phyloP scores from a whole-genome alignment of 2,888 invertebrate species.

The Cheilosia vernalis region DNA sequence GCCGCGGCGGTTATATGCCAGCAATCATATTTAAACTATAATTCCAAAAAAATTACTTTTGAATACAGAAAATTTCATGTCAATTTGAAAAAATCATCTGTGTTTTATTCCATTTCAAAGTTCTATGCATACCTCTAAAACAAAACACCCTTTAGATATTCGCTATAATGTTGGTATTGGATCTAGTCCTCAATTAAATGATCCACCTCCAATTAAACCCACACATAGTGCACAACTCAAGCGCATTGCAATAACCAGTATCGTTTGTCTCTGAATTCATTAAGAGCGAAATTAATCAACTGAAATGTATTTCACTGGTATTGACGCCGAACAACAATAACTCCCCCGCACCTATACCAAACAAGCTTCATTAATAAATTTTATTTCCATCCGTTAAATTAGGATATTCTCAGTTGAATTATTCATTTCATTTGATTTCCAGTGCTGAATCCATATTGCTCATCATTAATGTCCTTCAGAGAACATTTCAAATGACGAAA shows the following conservation, averaged over 20 bases:
- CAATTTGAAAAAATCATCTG: accelerated
- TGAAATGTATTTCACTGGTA: constrained; percentile 25
- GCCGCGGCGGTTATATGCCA: too few relatives aligned
- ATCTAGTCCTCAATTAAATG: too few relatives aligned
- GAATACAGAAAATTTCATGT: too few relatives aligned
- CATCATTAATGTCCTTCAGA: constrained; percentile 27
- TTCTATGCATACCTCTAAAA: too few relatives aligned
- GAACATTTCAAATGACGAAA: constrained; percentile 36
- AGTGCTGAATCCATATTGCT: constrained; percentile 9
- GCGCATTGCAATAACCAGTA: too few relatives aligned
- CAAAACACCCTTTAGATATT: too few relatives aligned
- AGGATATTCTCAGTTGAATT: constrained; percentile 34
- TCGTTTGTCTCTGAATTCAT: not conserved
- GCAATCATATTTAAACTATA: too few relatives aligned
- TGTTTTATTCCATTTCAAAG: too few relatives aligned
- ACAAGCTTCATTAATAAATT: constrained; percentile 25
- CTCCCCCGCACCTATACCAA: not conserved
- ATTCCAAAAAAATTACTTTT: too few relatives aligned
- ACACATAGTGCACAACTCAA: too few relatives aligned
- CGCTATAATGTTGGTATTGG: too few relatives aligned
- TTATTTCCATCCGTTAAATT: constrained; percentile 50
- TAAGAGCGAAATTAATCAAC: constrained; percentile 8
- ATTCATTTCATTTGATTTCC: constrained; percentile 49
- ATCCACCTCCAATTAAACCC: too few relatives aligned
- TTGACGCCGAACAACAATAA: constrained; percentile 6